These are phyloP conservation scores for Drosophila paulistorum DNA, from an alignment of 1,140 invertebrate species.

Conservation along the genomic window DNA sequence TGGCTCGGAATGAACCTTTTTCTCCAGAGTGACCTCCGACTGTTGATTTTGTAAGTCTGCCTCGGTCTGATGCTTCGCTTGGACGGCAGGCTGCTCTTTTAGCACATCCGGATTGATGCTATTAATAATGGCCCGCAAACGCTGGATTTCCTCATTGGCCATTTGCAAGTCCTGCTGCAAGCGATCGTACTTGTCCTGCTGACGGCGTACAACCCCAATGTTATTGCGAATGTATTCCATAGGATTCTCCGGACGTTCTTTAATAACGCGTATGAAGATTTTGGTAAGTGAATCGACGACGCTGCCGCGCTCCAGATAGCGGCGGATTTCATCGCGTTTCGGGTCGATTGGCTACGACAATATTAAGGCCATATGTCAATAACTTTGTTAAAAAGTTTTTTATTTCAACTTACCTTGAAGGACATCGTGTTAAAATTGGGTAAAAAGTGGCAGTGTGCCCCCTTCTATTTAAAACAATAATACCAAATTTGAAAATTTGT, in stretches of 20 bases:
- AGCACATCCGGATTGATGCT: slow-evolving; percentile 68
- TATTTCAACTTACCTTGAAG: slow-evolving; percentile 63
- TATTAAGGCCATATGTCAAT: not conserved
- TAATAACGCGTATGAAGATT: slow-evolving; percentile 92
- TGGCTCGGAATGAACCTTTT: not conserved
- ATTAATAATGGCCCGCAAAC: slow-evolving; percentile 69
- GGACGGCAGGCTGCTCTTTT: slow-evolving; percentile 12
- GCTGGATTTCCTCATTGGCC: slow-evolving; percentile 69
- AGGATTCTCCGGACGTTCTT: slow-evolving; percentile 95
- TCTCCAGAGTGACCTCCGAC: slow-evolving; percentile 26
- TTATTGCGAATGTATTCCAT: slow-evolving; percentile 89
- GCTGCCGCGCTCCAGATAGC: slow-evolving; percentile 95
- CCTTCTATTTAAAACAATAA: too few relatives aligned
- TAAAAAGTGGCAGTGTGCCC: not conserved
- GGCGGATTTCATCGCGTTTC: slow-evolving; percentile 95
- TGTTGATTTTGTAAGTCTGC: slow-evolving; percentile 31
- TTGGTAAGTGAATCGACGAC: slow-evolving; percentile 96
- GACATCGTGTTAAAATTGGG: slow-evolving; percentile 56
- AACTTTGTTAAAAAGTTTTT: slow-evolving; percentile 8
- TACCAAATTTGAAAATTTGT: too few relatives aligned
- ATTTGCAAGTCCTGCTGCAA: slow-evolving; percentile 69
- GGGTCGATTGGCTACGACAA: slow-evolving; percentile 88
- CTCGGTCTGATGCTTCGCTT: not conserved
- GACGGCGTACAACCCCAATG: slow-evolving; percentile 82
- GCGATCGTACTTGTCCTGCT: slow-evolving; percentile 73